Percentiles rank a stretch among this genome's conserved stretches.
Evolutionary conservation across 2,797 vertebrate genomes (phyloP).

Genomic region (Melanogrammus aeglefinus): DNA sequence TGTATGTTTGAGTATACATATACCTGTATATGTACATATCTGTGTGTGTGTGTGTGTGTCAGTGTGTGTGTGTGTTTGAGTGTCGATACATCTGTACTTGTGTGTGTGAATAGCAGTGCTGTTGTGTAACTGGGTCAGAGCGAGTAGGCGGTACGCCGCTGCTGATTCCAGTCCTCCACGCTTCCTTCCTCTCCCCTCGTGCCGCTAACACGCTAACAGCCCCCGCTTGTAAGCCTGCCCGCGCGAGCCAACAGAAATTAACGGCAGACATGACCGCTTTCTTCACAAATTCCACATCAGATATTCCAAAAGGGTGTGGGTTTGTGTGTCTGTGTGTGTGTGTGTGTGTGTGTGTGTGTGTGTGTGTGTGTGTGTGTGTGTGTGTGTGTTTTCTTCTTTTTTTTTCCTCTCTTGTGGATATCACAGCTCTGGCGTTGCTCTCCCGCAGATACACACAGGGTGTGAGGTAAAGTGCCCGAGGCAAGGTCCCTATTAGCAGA

Average conservation of each 20-base stretch:
- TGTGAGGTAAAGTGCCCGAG: conserved; percentile 52
- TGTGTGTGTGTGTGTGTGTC: too few species aligned
- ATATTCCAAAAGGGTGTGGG: neutral
- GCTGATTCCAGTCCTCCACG: conserved; percentile 34
- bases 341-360: too few species aligned
- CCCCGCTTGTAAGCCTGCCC: conserved; percentile 24
- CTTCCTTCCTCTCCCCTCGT: conserved; percentile 26
- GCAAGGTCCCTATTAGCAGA: conserved; percentile 63
- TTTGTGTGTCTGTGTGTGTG: too few species aligned
- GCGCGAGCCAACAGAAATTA: neutral
- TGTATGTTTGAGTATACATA: too few species aligned
- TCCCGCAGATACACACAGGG: conserved; percentile 17
- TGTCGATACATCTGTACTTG: too few species aligned
- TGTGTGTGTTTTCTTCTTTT: neutral
- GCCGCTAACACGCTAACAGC: conserved; percentile 23
- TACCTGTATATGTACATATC: too few species aligned
- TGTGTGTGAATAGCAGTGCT: conserved; percentile 13
- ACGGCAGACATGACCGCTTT: neutral
- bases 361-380: too few species aligned
- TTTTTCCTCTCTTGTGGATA: conserved; percentile 42
- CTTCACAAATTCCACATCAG: conserved; percentile 11
- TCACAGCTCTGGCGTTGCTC: conserved; percentile 26
- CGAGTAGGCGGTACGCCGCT: conserved; percentile 24
- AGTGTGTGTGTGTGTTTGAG: too few species aligned
- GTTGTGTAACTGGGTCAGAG: conserved; percentile 56